Base-by-base conservation (phyloP, 2,888 invertebrate species). In the Pocota personata region DNA sequence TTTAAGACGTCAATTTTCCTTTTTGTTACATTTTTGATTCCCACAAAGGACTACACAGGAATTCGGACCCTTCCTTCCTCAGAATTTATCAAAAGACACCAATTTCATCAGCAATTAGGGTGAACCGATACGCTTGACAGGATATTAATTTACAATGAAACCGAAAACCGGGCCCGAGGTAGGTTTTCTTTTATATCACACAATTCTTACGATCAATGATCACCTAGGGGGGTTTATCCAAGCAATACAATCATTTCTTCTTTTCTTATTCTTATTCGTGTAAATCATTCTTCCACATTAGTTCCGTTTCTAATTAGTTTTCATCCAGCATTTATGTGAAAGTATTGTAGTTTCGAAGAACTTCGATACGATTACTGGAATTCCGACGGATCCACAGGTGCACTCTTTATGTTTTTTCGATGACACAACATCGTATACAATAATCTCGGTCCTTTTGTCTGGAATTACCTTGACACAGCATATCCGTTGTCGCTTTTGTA, bases 401-500 rank as follows among this genome's bases (percentile, higher is more conserved):
- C 19, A 43, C 24, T 16, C 3, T 24, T 8, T 58, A 32, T 24
- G 66, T 12, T 58, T 50, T 67, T 50, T 43, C 57, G 62, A 64
- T 75, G 75, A 75, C 80, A 80, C 78, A 72, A 78, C 72, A 66
- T 16, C 21, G 55, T 40, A 67, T 72, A 60, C 10, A 19, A 32
- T 0, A 19, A 21, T 37, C 62, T 52, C 21, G 14, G 50, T 66
- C 14, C 62, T 55, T 62, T 83, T 83, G 66, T 77, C n/a, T 76
- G 64, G 21, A 78, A 78, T 67, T 79, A 83, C 83, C 73, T 73
- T 83, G 83, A 83, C 67, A 67, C 32, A 67, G 60, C 67, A 67
- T 83, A 83, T 83, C 83, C 78, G 72, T 62, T 83, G 83, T 67
- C 78, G 58, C 67, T 67, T 67, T 60, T 55, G 73, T 83, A 83